Conservation (phyloP, 2,113 vertebrate species). For the Stictonetta naevosa region DNA sequence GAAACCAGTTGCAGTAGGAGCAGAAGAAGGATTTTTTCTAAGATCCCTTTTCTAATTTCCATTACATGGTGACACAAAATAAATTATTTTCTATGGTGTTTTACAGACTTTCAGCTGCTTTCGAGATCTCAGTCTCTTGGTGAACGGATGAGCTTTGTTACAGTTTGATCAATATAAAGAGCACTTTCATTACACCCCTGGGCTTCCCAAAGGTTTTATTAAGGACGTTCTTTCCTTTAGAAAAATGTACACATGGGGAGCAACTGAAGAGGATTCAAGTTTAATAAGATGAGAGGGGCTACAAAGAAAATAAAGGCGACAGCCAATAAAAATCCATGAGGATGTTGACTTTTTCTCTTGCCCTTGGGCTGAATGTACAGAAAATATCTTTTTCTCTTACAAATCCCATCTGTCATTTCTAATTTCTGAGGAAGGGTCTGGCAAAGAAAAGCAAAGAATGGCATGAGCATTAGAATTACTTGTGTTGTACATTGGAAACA, state of each 20-base stretch:
- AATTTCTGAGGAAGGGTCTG: constrained; percentile 21
- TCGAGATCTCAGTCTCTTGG: not conserved
- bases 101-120: not conserved
- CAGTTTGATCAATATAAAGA: not conserved
- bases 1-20: not conserved
- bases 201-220: not conserved
- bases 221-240: not conserved
- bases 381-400: constrained; percentile 21
- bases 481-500: constrained; percentile 15
- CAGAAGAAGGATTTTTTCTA: not conserved
- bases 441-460: not conserved
- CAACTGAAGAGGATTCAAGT: not conserved
- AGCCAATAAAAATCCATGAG: not conserved
- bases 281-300: not conserved
- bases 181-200: not conserved
- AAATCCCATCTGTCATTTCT: constrained; percentile 44
- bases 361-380: not conserved
- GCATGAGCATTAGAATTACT: not conserved
- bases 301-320: constrained; percentile 23
- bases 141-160: not conserved
- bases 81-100: not conserved
- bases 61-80: not conserved
- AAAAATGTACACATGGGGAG: not conserved
- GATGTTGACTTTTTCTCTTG: constrained; percentile 1
- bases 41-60: not conserved